Evolutionary conservation across 2,888 invertebrate genomes (phyloP), one percentile per base, ranked within the genome.

Genomic region (Masnerella sp.): DNA sequence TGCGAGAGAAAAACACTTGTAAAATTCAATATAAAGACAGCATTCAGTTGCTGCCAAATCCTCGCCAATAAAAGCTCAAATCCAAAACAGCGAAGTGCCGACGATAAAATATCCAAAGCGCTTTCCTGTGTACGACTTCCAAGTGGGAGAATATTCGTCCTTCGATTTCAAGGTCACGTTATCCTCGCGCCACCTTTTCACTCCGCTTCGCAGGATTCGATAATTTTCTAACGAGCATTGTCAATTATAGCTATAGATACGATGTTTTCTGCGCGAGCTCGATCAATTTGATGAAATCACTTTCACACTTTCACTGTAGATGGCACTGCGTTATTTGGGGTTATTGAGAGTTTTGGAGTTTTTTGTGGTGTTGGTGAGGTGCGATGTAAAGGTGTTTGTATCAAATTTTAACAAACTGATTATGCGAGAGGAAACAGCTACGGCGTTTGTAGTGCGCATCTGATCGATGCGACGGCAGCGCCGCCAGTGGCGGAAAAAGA

Each of bases 401-500:
- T 61, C 30, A 54, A 54, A 18, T 45, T 52, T 30, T 47, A 42
- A 52, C 32, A 7, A 9, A 43, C 28, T 34, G 62, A 67, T 64
- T 58, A 61, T 51, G 51, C 68, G 42, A 62, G 36, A 64, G 42
- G 61, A 36, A 69, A 59, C 51, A 36, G 64, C 56, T 75, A 59
- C 52, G 59, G 78, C 79, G 78, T 79, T 79, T 79, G 77, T 78
- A 79, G 80, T 77, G 82, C 82, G 82, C 83, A 84, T 81, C 85
- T 85, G 85, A 86, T 86, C 86, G 84, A 85, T 85, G 84, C 84
- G 83, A 84, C 81, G 81, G 78, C 80, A 83, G 83, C 84, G 84
- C 80, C 82, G 73, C 80, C 43, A 51, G 75, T 70, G 78, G 58
- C 51, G 77, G 49, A 61, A 77, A 52, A 70, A 20, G 28, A 76